A percentile compares a stretch with the other conserved stretches of the same genome.
These are phyloP conservation scores for Chydorus sphaericus DNA, from an alignment of 2,888 invertebrate species.

Conservation along the genomic window DNA sequence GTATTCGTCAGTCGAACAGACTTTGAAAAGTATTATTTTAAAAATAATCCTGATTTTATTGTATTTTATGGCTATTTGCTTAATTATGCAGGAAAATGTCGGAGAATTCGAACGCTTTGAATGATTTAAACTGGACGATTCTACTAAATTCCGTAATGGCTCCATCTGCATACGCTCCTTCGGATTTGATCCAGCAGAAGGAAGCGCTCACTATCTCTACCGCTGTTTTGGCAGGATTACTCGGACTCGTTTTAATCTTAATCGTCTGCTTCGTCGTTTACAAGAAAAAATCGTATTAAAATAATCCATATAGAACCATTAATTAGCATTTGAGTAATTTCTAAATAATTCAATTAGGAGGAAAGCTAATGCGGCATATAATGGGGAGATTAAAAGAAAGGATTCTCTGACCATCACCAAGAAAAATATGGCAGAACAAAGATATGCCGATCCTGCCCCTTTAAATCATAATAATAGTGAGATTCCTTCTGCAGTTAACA, in stretches of 20 bases:
- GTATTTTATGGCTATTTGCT: background rate
- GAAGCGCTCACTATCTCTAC: background rate
- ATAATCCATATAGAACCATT: too few species aligned
- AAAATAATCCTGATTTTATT: too few species aligned
- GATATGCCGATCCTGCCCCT: too few species aligned
- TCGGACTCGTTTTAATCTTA: background rate
- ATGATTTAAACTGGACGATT: background rate
- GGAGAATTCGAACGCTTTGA: background rate
- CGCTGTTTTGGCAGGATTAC: background rate
- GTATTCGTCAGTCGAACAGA: background rate
- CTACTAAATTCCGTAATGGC: background rate
- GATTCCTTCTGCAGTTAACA: too few species aligned
- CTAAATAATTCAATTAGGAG: too few species aligned
- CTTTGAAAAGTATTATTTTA: background rate
- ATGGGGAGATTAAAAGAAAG: too few species aligned
- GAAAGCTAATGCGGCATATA: too few species aligned
- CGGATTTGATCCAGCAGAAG: background rate
- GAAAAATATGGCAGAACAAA: too few species aligned
- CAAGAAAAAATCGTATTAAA: background rate
- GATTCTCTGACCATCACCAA: too few species aligned
- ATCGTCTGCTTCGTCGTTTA: background rate
- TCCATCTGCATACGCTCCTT: background rate
- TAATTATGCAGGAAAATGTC: background rate
- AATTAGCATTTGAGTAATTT: too few species aligned
- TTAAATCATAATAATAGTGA: too few species aligned